Percentiles rank a stretch among this genome's conserved stretches.
These are phyloP conservation scores for Trachops cirrhosus DNA, from an alignment of 2,797 vertebrate genomes.

Conservation along the genomic window DNA sequence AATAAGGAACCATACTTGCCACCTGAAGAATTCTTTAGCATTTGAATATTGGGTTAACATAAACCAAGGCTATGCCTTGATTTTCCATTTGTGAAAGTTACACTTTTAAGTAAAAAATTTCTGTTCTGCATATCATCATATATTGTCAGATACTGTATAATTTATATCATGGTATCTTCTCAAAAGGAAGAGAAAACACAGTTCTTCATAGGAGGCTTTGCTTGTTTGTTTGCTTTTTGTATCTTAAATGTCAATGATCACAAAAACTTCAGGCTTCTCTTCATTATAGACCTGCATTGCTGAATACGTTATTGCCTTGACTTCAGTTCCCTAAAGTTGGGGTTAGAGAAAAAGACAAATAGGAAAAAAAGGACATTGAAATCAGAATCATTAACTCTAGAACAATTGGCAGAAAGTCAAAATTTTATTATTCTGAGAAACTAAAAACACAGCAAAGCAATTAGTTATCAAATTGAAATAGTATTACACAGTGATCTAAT, in stretches of 20 bases:
- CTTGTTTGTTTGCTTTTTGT: not conserved
- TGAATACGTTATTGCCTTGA: conserved; percentile 99
- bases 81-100: conserved; percentile 36
- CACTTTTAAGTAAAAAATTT: not conserved
- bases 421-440: conserved; percentile 7
- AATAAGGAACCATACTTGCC: not conserved
- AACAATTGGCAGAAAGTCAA: not conserved
- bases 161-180: conserved; percentile 19
- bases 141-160: not conserved
- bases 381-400: conserved; percentile 23
- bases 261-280: conserved; percentile 93
- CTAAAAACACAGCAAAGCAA: not conserved
- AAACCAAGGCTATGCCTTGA: not conserved
- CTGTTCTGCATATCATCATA: conserved; percentile 8
- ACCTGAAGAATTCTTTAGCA: not conserved
- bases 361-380: not conserved
- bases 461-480: not conserved
- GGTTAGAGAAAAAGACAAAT: conserved; percentile 57
- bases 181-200: not conserved
- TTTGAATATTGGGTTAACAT: not conserved
- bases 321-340: conserved; percentile 92
- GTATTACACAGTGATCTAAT: not conserved
- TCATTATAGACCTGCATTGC: conserved; percentile 96
- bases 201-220: not conserved
- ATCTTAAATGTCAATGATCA: conserved; percentile 95